Base-by-base conservation (phyloP, 2,888 invertebrate species). In the Lepidonotus clava region DNA sequence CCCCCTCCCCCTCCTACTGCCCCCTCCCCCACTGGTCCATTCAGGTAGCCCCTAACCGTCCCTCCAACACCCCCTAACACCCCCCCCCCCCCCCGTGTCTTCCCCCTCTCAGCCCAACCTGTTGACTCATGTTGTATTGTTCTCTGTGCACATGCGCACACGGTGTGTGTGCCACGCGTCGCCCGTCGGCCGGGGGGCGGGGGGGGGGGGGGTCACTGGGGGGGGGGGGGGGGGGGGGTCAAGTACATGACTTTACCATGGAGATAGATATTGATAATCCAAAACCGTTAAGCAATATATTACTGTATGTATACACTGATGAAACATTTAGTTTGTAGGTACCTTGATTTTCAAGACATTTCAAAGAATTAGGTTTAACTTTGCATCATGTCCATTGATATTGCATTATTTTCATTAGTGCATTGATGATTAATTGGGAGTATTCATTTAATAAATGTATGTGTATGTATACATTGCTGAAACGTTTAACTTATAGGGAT, bases 61-160 rank as follows among this genome's bases (percentile, higher is more conserved):
- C 46, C 46, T 18, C 46, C 18, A 8, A 46, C 46, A 11, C 46
- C 46, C 46, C 46, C 18, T 46, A 8, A 46, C 46, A 11, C 46
- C 46, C 46, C 46, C 46, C 46, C 61, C 61, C 24, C 1, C 28
- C 61, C 61, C 61, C 24, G 28, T 11, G 28, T 28, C 46, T 18
- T 5, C 61, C 21, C 2, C 61, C 61, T 32, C 46, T 61, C 28
- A 11, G 28, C 24, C 1, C 61, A 61, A 61, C 61, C 61, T 61
- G 61, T 61, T 61, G 61, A 61, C 61, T 61, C 61, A 61, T 11
- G 28, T 61, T 32, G n/a, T 32, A 61, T 61, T 61, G 61, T 61
- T 61, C n/a, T n/a, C n/a, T n/a, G n/a, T n/a, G n/a, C n/a, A n/a
- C n/a, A n/a, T n/a, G n/a, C n/a, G n/a, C n/a, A n/a, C n/a, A n/a